Conservation (phyloP, 2,797 vertebrate species). For the Spinus pinus region DNA sequence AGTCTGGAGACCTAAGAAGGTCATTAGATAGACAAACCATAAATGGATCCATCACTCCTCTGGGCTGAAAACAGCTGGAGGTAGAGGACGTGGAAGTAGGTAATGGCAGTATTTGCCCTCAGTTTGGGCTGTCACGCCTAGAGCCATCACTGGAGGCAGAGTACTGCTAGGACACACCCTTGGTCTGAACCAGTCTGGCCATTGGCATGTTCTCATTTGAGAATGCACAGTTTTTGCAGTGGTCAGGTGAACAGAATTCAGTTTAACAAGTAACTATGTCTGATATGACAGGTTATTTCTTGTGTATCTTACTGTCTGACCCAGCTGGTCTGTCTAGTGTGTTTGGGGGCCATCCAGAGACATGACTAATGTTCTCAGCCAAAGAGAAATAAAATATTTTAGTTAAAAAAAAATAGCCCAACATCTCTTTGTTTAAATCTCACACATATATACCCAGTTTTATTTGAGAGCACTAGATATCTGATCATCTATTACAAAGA, state of each 20-base stretch:
- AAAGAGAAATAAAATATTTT: background rate
- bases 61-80: background rate
- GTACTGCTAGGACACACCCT: background rate
- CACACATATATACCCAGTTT: background rate
- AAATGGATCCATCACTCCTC: background rate
- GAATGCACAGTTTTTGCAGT: background rate
- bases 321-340: background rate
- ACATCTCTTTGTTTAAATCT: background rate
- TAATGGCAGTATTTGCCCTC: background rate
- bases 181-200: accelerated
- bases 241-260: background rate
- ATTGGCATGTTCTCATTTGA: background rate
- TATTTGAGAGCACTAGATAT: background rate
- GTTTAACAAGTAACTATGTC: background rate
- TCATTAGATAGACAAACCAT: background rate
- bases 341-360: background rate
- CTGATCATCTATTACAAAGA: background rate
- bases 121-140: accelerated
- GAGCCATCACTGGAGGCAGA: background rate
- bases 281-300: background rate
- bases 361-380: background rate
- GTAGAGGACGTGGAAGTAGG: background rate
- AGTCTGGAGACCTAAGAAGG: background rate
- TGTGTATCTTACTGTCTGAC: background rate
- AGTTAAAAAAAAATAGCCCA: background rate